A percentile compares a stretch with the other conserved stretches of the same genome.
phyloP scores from a whole-genome alignment of 2,888 invertebrate species.

The Elegia similella region DNA sequence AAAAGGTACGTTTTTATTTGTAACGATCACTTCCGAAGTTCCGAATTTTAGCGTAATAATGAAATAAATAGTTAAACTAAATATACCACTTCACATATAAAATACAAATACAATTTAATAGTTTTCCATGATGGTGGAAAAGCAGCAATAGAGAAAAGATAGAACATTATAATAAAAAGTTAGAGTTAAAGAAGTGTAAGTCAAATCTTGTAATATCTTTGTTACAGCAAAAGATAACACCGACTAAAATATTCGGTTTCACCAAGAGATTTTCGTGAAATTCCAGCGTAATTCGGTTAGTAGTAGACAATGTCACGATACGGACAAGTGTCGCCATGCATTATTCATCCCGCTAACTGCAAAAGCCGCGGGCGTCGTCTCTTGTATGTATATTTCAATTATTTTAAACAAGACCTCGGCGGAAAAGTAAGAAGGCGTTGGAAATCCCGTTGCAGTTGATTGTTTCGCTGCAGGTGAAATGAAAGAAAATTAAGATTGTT shows the following conservation, averaged over 20 bases:
- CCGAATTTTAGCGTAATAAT: no score
- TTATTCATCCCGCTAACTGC: conserved; percentile 17
- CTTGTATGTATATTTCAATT: conserved; percentile 17
- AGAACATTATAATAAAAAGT: no score
- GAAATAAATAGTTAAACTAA: no score
- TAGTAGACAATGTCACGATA: conserved; percentile 19
- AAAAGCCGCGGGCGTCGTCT: conserved; percentile 14
- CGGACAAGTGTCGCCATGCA: conserved; percentile 17
- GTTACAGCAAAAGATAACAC: background rate
- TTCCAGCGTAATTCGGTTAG: conserved; percentile 12
- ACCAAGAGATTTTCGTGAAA: conserved; percentile 21
- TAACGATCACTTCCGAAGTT: no score
- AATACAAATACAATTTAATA: no score
- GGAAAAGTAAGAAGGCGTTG: background rate
- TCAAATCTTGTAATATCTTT: no score
- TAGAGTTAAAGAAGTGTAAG: no score
- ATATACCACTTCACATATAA: no score
- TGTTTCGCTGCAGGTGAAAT: background rate
- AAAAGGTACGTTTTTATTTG: no score
- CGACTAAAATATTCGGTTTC: background rate
- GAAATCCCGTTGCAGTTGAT: background rate
- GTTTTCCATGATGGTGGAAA: no score
- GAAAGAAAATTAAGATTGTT: background rate
- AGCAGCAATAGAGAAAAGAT: no score
- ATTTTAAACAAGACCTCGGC: conserved; percentile 10